A percentile compares a stretch with the other conserved stretches of the same genome.
These are phyloP conservation scores for Cynodonichthys magdalenae DNA, from an alignment of 2,797 vertebrate genomes.

Conservation along the genomic window DNA sequence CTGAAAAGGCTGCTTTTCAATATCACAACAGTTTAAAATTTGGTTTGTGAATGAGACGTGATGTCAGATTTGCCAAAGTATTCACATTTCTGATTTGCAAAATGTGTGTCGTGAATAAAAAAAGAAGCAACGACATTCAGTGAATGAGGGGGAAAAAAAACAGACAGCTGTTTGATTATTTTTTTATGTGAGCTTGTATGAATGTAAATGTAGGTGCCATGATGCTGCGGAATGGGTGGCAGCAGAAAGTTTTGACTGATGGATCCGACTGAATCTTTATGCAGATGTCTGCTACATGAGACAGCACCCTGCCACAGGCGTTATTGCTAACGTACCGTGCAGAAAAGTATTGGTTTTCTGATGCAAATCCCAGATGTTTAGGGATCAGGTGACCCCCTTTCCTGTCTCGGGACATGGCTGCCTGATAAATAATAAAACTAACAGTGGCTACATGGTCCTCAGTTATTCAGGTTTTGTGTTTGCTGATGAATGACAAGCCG, in stretches of 20 bases:
- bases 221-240: conserved; percentile 15
- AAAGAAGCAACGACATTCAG: conserved; percentile 12
- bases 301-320: conserved; percentile 2
- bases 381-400: conserved; percentile 50
- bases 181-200: conserved; percentile 32
- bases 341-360: conserved; percentile 53
- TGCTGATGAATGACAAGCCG: conserved; percentile 72
- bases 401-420: conserved; percentile 57
- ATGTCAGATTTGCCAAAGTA: conserved; percentile 38
- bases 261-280: conserved; percentile 33
- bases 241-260: conserved; percentile 37
- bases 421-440: conserved; percentile 53
- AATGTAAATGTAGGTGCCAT: conserved; percentile 39
- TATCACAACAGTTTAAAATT: conserved; percentile 65
- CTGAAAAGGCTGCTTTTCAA: conserved; percentile 65
- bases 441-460: conserved; percentile 66
- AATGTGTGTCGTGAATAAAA: conserved; percentile 43
- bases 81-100: conserved; percentile 60
- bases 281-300: conserved; percentile 36
- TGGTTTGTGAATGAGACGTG: conserved; percentile 57
- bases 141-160: conserved; percentile 36
- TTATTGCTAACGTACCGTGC: conserved; percentile 19
- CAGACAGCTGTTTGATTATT: conserved; percentile 43
- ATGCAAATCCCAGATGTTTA: conserved; percentile 81
- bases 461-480: conserved; percentile 68